These are phyloP conservation scores for Protonemura montana DNA, from an alignment of 2,888 invertebrate species.

Conservation along the genomic window DNA sequence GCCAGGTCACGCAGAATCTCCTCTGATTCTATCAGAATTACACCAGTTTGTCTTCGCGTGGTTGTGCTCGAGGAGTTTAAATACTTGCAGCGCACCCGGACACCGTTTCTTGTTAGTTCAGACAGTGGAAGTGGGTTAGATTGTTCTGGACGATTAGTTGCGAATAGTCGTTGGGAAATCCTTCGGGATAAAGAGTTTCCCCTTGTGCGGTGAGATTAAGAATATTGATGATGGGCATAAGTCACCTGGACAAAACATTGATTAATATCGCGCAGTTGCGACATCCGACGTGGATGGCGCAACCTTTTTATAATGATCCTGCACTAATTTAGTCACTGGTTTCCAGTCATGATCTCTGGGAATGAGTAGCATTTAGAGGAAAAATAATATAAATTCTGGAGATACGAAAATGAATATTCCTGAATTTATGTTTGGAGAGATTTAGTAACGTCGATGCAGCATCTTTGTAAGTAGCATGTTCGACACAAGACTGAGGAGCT, in stretches of 20 bases:
- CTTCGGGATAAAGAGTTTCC: slow-evolving; percentile 13
- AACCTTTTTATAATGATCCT: background rate
- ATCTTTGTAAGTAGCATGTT: no score
- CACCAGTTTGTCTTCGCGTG: background rate
- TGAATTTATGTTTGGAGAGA: no score
- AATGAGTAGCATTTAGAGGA: no score
- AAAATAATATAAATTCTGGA: no score
- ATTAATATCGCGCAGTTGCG: background rate
- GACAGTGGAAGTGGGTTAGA: background rate
- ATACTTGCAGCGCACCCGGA: background rate
- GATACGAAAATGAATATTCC: no score
- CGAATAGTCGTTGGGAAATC: slow-evolving; percentile 4
- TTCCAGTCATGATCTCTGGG: background rate
- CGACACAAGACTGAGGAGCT: no score
- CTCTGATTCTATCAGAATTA: background rate
- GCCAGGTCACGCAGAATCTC: background rate
- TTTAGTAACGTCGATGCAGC: no score
- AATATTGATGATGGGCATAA: slow-evolving; percentile 31
- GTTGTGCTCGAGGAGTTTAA: no score
- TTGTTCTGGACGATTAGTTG: background rate
- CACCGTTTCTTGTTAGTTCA: background rate
- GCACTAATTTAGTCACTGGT: background rate
- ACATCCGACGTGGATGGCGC: background rate
- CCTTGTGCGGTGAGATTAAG: slow-evolving; percentile 23
- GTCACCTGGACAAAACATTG: background rate